phyloP scores from a whole-genome alignment of 1,140 invertebrate genomes.

The Lucilia cuprina region DNA sequence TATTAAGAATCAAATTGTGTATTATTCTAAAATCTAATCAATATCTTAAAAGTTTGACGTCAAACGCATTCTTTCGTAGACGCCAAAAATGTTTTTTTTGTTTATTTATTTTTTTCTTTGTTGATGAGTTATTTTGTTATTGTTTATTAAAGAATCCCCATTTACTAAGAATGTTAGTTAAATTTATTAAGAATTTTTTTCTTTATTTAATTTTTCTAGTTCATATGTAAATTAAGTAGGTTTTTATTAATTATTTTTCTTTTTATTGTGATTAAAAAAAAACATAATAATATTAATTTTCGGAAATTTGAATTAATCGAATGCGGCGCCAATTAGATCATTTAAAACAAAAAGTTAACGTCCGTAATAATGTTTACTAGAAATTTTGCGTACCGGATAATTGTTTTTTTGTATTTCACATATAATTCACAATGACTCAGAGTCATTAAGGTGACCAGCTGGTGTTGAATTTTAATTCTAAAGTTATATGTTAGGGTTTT shows the following conservation, averaged over 20 bases:
- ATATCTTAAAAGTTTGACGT: not conserved
- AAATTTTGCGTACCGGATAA: not conserved
- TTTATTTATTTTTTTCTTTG: not conserved
- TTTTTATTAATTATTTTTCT: not conserved
- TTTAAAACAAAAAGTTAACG: not conserved
- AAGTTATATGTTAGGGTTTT: too few relatives aligned
- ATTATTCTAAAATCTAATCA: not conserved
- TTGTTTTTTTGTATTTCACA: not conserved
- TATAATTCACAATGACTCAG: slow-evolving; percentile 4
- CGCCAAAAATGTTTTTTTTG: not conserved
- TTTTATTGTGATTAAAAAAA: not conserved
- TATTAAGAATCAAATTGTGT: not conserved
- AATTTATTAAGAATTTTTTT: not conserved
- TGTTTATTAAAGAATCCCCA: not conserved
- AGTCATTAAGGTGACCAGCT: slow-evolving; percentile 7
- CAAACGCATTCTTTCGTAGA: not conserved
- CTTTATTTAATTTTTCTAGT: not conserved
- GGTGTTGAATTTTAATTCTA: not conserved
- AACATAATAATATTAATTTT: slow-evolving; percentile 4
- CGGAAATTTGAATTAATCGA: not conserved
- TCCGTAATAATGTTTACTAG: not conserved
- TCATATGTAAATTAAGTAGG: not conserved
- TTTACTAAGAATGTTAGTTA: not conserved
- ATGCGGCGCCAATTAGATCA: slow-evolving; percentile 16
- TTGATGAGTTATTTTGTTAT: not conserved